phyloP scores from a whole-genome alignment of 2,113 vertebrate genomes.

The Cinclus mexicanus region DNA sequence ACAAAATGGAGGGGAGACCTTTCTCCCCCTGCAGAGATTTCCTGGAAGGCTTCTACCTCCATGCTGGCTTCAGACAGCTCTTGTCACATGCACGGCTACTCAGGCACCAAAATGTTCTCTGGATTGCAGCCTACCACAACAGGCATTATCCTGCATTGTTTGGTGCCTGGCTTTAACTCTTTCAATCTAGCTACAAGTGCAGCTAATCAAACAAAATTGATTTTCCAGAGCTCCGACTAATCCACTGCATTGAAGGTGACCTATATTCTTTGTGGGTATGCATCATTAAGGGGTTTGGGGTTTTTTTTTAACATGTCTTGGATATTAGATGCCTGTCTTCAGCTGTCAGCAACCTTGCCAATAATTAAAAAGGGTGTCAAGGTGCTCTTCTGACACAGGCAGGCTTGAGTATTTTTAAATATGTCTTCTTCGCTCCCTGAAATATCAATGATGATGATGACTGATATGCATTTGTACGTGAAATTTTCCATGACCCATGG shows the following conservation, averaged over 20 bases:
- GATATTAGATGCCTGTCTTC: neutral
- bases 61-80: neutral
- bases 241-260: neutral
- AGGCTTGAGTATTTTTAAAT: neutral
- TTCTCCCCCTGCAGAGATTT: neutral
- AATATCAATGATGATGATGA: neutral
- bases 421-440: neutral
- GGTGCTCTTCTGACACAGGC: neutral
- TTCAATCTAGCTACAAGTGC: neutral
- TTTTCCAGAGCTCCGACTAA: neutral
- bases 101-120: neutral
- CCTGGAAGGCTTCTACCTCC: neutral
- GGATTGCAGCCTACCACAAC: neutral
- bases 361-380: neutral
- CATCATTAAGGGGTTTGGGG: rapidly evolving
- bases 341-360: neutral
- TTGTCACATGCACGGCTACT: rapidly evolving
- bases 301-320: neutral
- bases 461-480: neutral
- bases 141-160: neutral
- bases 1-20: neutral
- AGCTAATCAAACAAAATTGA: neutral
- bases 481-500: neutral
- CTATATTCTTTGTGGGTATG: neutral
- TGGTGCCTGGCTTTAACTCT: conserved; percentile 4